Base-by-base conservation (phyloP, 2,888 invertebrate genomes). In the Acrobasis repandana region DNA sequence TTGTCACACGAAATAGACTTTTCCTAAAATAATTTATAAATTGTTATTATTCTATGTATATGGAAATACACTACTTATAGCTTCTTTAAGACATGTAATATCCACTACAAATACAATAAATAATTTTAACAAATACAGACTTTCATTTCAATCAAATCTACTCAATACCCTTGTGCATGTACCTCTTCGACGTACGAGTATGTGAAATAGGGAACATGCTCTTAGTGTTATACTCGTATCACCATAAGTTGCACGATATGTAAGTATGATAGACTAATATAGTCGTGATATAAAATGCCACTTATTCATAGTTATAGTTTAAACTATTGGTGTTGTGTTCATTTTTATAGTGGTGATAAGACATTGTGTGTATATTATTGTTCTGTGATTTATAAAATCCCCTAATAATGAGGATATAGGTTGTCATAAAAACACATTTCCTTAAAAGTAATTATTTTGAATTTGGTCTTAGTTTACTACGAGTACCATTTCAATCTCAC, bases 101-200 rank as follows among this genome's bases (percentile, higher is more conserved):
- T 28, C 28, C 28, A 28, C 28, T 54, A 38, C 20, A 49, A 18
- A 67, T 67, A 77, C 78, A 79, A 79, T 79, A 79, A 79, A 79
- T 65, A 67, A 65, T 68, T 66, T 52, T 65, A 47, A 65, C 71
- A 66, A 64, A 52, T 60, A 74, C 70, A 74, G 80, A 78, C 76
- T 80, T 81, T 81, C 73, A 77, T 80, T 80, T 74, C 61, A 57
- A 58, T 49, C 15, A 50, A 58, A 62, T 61, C 59, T 51, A 62
- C 49, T 49, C 20, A 58, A 54, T 14, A 34, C 36, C 16, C 34
- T 58, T 47, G 49, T 58, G 58, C 58, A 58, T 58, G 58, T 61
- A 43, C 43, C 60, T 54, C n/a, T 54, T 6, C 38, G 15, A 16
- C 5, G 15, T 20, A n/a, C n/a, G n/a, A n/a, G n/a, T n/a, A 43